Conservation (phyloP, 1,140 invertebrate genomes). For the Camponotus floridanus region DNA sequence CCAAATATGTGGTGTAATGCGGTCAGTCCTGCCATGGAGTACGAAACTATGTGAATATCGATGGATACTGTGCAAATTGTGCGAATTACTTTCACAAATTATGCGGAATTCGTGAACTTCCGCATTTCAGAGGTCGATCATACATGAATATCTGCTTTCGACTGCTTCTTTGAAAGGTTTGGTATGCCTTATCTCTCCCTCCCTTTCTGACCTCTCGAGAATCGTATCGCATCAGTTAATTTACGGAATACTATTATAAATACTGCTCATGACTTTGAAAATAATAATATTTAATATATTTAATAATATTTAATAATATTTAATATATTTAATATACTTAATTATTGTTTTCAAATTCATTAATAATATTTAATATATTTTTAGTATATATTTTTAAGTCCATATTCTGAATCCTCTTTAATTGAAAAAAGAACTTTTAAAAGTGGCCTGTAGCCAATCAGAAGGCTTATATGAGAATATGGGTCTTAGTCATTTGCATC, state of each 20-base stretch:
- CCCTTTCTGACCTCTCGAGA: not conserved
- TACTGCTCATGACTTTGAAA: not conserved
- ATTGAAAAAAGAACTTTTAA: too few species aligned
- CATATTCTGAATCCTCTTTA: too few species aligned
- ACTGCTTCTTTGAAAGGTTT: conserved; percentile 32
- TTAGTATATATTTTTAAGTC: too few species aligned
- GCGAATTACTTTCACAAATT: conserved; percentile 60
- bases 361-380: too few species aligned
- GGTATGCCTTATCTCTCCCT: not conserved
- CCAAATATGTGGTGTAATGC: conserved; percentile 58
- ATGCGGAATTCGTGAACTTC: conserved; percentile 57
- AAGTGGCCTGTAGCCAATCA: too few species aligned
- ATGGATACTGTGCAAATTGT: conserved; percentile 52
- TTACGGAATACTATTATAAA: not conserved
- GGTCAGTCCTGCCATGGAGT: conserved; percentile 37
- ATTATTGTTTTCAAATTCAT: too few species aligned
- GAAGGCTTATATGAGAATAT: too few species aligned
- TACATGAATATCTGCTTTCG: conserved; percentile 34
- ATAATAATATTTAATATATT: not conserved
- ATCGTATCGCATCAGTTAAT: not conserved
- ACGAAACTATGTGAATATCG: conserved; percentile 59
- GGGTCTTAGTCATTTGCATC: too few species aligned
- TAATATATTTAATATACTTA: too few species aligned
- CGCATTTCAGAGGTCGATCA: conserved; percentile 50
- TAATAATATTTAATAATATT: too few species aligned